Evolutionary conservation across 2,113 vertebrate genomes (phyloP).

Genomic region (Brevimyrus niger): DNA sequence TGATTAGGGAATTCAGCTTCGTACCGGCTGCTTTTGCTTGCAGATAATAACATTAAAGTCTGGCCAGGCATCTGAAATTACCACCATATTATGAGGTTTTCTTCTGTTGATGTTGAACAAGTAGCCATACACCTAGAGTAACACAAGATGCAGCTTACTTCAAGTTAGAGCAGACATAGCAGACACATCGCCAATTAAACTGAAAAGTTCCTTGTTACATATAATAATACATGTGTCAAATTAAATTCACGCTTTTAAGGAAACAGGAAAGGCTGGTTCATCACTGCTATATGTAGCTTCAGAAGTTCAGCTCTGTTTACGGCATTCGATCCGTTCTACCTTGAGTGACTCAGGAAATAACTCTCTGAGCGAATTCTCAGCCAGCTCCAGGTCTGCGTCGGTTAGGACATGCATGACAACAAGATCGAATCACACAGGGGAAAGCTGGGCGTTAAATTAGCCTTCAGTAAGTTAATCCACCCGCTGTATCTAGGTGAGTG

Average conservation of each 20-base stretch:
- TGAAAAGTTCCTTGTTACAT: background rate
- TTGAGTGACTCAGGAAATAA: slow-evolving; percentile 18
- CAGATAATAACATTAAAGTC: slow-evolving; percentile 26
- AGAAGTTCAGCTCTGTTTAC: background rate
- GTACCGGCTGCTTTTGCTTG: slow-evolving; percentile 24
- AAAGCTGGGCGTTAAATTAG: background rate
- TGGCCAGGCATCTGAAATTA: slow-evolving; percentile 29
- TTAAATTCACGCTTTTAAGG: background rate
- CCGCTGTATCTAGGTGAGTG: background rate
- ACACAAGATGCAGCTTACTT: background rate
- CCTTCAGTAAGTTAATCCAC: background rate
- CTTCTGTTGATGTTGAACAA: slow-evolving; percentile 31
- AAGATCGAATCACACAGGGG: background rate
- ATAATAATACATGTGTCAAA: background rate
- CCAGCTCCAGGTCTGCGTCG: background rate
- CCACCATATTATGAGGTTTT: slow-evolving; percentile 23
- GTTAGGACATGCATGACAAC: background rate
- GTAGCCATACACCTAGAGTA: slow-evolving; percentile 30
- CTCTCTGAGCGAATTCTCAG: background rate
- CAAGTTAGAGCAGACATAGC: background rate
- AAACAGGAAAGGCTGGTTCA: background rate
- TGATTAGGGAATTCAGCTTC: background rate
- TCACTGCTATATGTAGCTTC: background rate
- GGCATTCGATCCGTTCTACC: background rate
- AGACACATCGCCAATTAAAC: background rate